phyloP scores from a whole-genome alignment of 2,888 invertebrate genomes.

The Drosophila cyrtoloma region DNA sequence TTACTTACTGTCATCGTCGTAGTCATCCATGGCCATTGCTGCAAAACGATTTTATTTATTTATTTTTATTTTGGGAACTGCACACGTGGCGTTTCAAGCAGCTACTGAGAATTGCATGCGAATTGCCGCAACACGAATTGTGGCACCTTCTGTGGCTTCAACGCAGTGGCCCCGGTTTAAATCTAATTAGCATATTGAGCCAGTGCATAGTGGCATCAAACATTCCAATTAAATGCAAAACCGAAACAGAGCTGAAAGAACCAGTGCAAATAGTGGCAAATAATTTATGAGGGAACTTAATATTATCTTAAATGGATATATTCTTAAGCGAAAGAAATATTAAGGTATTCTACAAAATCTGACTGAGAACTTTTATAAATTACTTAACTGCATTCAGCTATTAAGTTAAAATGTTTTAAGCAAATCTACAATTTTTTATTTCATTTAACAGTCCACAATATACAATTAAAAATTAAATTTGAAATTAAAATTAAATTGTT shows the following conservation, averaged over 20 bases:
- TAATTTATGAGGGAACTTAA: not conserved
- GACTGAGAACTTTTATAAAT: not conserved
- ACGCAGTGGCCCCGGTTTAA: slow-evolving; percentile 63
- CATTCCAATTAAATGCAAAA: slow-evolving; percentile 6
- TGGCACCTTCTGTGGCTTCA: slow-evolving; percentile 71
- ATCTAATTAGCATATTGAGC: slow-evolving; percentile 80
- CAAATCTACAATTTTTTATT: not conserved
- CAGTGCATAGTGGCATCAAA: slow-evolving; percentile 39
- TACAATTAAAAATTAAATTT: not conserved
- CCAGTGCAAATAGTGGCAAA: not conserved
- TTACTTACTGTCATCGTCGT: slow-evolving; percentile 80
- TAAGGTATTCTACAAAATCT: not conserved
- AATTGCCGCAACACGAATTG: slow-evolving; percentile 19
- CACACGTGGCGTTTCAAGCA: slow-evolving; percentile 37
- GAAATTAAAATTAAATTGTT: not conserved
- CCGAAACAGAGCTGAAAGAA: not conserved
- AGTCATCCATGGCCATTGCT: slow-evolving; percentile 80
- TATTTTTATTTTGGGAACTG: slow-evolving; percentile 14
- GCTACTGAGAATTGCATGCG: slow-evolving; percentile 56
- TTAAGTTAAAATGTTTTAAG: not conserved
- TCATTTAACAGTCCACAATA: not conserved
- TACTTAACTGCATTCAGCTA: not conserved
- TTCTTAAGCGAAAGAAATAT: not conserved
- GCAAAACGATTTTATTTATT: not conserved
- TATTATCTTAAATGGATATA: not conserved